These are phyloP conservation scores for Agonopterix subpropinquella DNA, from an alignment of 2,888 invertebrate species.

Conservation along the genomic window DNA sequence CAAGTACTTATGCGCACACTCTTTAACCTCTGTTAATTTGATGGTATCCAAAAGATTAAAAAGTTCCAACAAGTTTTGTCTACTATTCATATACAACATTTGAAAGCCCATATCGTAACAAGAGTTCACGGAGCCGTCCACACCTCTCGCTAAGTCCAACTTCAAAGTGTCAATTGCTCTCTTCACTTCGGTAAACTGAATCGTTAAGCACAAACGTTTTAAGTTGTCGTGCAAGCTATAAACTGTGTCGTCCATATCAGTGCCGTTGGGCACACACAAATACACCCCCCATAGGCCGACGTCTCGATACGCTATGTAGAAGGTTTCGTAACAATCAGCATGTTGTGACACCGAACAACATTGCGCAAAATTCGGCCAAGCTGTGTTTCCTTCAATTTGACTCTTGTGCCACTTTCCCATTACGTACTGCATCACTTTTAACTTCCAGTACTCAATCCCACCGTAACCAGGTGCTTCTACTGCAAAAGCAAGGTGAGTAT, in stretches of 20 bases:
- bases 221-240: slow-evolving; percentile 45
- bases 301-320: slow-evolving; percentile 55
- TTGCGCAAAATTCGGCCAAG: slow-evolving; percentile 37
- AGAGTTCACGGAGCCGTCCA: slow-evolving; percentile 34
- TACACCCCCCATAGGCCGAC: slow-evolving; percentile 69
- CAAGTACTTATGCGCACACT: slow-evolving; percentile 29
- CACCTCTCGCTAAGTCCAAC: slow-evolving; percentile 31
- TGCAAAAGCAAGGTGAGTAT: slow-evolving; percentile 57
- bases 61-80: slow-evolving; percentile 23
- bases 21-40: slow-evolving; percentile 14
- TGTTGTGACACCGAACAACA: slow-evolving; percentile 33
- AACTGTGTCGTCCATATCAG: slow-evolving; percentile 50
- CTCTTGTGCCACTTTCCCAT: slow-evolving; percentile 56
- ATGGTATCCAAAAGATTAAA: slow-evolving; percentile 9
- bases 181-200: slow-evolving; percentile 31
- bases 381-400: slow-evolving; percentile 34
- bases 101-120: slow-evolving; percentile 50
- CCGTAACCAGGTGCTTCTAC: slow-evolving; percentile 58
- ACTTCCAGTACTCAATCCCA: slow-evolving; percentile 39
- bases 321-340: slow-evolving; percentile 55
- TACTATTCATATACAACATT: slow-evolving; percentile 34
- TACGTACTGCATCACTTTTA: slow-evolving; percentile 45
- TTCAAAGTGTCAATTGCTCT: slow-evolving; percentile 44
- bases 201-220: slow-evolving; percentile 48
- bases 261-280: slow-evolving; percentile 35